These are phyloP conservation scores for Drosophila elegans DNA, from an alignment of 1,140 invertebrate genomes.

Conservation along the genomic window DNA sequence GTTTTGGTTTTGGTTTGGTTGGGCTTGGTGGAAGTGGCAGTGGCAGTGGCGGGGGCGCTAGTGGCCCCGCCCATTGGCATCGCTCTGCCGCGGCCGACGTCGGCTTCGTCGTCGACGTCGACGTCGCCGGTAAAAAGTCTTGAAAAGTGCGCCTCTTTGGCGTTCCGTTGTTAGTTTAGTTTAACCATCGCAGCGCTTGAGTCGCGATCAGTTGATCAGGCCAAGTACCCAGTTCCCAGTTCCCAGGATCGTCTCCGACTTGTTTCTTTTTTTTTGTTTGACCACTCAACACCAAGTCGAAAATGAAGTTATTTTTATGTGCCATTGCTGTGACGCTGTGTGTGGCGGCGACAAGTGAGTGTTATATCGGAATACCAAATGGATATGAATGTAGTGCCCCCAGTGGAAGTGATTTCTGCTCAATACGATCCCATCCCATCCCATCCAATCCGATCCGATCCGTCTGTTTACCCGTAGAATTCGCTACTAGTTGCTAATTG, in stretches of 20 bases:
- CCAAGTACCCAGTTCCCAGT: conserved; percentile 12
- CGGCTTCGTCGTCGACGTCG: conserved; percentile 36
- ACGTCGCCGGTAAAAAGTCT: conserved; percentile 80
- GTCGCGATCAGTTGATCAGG: conserved; percentile 65
- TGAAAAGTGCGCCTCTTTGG: conserved; percentile 83
- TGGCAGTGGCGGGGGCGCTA: conserved; percentile 5
- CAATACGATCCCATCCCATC: background rate
- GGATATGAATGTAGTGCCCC: conserved; percentile 10
- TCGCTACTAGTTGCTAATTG: conserved; percentile 66
- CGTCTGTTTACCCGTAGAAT: conserved; percentile 4
- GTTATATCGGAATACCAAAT: conserved; percentile 29
- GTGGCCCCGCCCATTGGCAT: conserved; percentile 39
- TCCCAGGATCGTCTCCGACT: conserved; percentile 22
- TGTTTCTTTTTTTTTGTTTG: conserved; percentile 15
- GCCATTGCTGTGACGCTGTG: conserved; percentile 74
- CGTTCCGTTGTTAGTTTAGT: conserved; percentile 80
- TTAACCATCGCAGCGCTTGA: conserved; percentile 77
- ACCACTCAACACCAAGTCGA: conserved; percentile 17
- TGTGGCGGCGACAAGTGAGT: conserved; percentile 82
- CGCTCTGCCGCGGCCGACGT: conserved; percentile 32
- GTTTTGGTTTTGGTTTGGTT: conserved; percentile 85
- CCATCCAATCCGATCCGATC: background rate
- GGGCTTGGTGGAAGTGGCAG: conserved; percentile 58
- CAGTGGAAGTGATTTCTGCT: conserved; percentile 7
- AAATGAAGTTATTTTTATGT: conserved; percentile 82